Base-by-base conservation (phyloP, 1,140 invertebrate species). In the Chironomus striatipennis region DNA sequence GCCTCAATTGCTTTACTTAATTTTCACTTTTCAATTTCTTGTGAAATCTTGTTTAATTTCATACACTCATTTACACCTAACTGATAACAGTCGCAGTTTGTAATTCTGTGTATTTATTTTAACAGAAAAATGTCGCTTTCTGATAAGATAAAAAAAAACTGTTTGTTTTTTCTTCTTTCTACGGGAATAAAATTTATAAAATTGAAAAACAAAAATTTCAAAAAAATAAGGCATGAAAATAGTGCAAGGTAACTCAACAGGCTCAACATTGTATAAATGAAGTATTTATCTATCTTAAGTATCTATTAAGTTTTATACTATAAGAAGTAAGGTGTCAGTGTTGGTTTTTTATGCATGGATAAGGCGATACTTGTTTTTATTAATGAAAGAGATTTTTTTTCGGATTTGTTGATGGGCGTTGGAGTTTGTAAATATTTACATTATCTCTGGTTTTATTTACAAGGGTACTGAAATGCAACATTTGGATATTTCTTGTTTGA, bases 141-240 rank as follows among this genome's bases (percentile, higher is more conserved):
- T 57, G 47, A 57, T 57, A 57, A 57, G 47, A 57, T 57, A 57
- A 57, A n/a, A 15, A 47, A 47, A 57, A 57, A 57, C 12, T 57
- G 12, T 12, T 57, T n/a, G 47, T 15, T 57, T 57, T 12, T n/a
- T 57, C 12, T 5, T 12, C n/a, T 57, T 57, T 57, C 47, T 57
- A 57, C 15, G 47, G 47, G n/a, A 15, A 57, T 12, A 57, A n/a
- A n/a, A 57, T 10, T 57, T 57, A n/a, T 15, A 5, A 10, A n/a
- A 5, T 4, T 57, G 47, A n/a, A n/a, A 57, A 12, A 57, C 5
- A 57, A 57, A 57, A 5, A n/a, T 57, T 15, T 57, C n/a, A n/a
- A n/a, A n/a, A n/a, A n/a, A n/a, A n/a, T 34, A 34, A 34, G 24
- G 24, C 24, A 34, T 34, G 24, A 15, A 57, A n/a, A 57, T 57